Percentiles rank a stretch among this genome's conserved stretches.
Evolutionary conservation across 2,113 vertebrate species (phyloP).

Genomic region (Prochilodus magdalenae): DNA sequence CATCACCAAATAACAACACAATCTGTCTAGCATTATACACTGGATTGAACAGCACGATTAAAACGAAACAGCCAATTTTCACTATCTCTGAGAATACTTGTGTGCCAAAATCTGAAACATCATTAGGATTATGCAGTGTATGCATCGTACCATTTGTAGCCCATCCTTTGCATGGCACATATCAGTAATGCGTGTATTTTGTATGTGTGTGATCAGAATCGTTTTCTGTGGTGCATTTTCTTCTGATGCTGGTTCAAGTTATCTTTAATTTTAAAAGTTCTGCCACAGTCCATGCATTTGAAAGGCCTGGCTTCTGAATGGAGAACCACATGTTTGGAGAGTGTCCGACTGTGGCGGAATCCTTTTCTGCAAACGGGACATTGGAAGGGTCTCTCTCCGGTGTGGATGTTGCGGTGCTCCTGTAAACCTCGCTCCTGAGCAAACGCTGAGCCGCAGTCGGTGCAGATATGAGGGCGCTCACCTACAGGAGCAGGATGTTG

Average conservation of each 20-base stretch:
- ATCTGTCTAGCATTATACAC: background rate
- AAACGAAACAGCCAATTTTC: background rate
- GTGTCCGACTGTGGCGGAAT: slow-evolving; percentile 41
- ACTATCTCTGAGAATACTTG: background rate
- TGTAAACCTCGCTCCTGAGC: slow-evolving; percentile 41
- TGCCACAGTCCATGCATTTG: slow-evolving; percentile 37
- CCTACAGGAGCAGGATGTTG: slow-evolving; percentile 2
- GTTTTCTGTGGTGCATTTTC: slow-evolving; percentile 33
- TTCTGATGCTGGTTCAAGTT: slow-evolving; percentile 46
- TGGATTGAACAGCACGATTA: background rate
- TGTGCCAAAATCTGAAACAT: background rate
- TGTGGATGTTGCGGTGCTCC: slow-evolving; percentile 53
- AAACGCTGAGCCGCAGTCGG: slow-evolving; percentile 44
- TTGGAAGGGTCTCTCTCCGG: slow-evolving; percentile 47
- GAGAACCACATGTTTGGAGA: slow-evolving; percentile 40
- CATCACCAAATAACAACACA: background rate
- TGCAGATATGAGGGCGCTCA: slow-evolving; percentile 38
- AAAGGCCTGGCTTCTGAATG: slow-evolving; percentile 46
- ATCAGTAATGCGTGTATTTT: background rate
- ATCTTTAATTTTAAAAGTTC: slow-evolving; percentile 52
- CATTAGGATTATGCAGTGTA: background rate
- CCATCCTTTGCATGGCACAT: background rate
- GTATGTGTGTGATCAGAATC: background rate
- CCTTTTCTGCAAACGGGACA: slow-evolving; percentile 46
- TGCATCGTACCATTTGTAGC: background rate